Evolutionary conservation across 2,797 vertebrate genomes (phyloP).

Genomic region (Hydrolagus colliei): DNA sequence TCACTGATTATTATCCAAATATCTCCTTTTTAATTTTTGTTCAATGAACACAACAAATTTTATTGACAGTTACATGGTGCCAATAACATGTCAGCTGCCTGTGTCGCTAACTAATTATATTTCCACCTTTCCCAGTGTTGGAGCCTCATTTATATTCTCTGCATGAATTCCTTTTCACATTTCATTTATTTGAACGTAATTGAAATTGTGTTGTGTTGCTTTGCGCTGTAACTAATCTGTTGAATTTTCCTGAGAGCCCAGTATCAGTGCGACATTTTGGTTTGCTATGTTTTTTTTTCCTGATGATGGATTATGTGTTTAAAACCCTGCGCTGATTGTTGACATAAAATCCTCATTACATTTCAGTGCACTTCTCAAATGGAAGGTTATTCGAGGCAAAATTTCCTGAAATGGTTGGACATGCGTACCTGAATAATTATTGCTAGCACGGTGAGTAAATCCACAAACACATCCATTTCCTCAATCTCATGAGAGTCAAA

Average conservation of each 20-base stretch:
- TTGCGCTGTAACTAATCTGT: slow-evolving; percentile 18
- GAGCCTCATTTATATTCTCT: slow-evolving; percentile 6
- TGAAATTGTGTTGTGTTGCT: slow-evolving; percentile 17
- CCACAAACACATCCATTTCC: not conserved
- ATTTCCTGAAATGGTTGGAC: not conserved
- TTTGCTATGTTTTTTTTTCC: not conserved
- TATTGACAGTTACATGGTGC: not conserved
- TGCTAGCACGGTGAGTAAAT: not conserved
- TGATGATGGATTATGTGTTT: slow-evolving; percentile 6
- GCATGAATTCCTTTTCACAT: not conserved
- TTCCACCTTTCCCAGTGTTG: not conserved
- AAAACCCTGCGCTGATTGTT: slow-evolving; percentile 4
- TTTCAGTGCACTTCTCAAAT: not conserved
- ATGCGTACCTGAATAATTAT: not conserved
- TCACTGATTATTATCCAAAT: not conserved
- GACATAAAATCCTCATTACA: not conserved
- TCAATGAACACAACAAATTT: not conserved
- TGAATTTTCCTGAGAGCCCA: not conserved
- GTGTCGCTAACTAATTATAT: slow-evolving; percentile 15
- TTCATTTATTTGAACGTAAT: slow-evolving; percentile 16
- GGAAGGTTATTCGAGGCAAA: not conserved
- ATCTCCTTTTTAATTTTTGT: not conserved
- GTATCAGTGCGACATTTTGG: slow-evolving; percentile 5
- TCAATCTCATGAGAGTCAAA: not conserved
- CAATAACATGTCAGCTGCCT: not conserved